Conservation (phyloP, 2,888 invertebrate genomes). For the Pycnomerus fuliginosus region DNA sequence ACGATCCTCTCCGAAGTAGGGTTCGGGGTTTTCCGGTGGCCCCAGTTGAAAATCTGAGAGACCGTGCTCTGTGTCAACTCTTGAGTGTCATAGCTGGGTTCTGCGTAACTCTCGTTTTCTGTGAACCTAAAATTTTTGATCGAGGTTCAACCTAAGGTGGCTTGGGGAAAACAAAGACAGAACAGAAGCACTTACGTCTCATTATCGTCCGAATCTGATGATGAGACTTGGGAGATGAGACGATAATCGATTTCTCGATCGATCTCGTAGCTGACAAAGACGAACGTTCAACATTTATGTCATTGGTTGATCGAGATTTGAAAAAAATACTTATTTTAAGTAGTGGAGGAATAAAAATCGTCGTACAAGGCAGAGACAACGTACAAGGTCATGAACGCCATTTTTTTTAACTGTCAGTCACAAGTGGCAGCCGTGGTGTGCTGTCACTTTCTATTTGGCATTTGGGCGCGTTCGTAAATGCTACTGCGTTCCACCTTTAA, state of each 20-base stretch:
- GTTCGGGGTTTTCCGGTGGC: constrained; percentile 49
- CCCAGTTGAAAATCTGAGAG: constrained; percentile 55
- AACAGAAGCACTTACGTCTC: constrained; percentile 36
- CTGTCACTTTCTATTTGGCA: no score
- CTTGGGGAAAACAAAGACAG: constrained; percentile 8
- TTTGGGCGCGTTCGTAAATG: no score
- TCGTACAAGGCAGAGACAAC: background rate
- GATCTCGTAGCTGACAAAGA: constrained; percentile 30
- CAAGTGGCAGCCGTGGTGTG: no score
- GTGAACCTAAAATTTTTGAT: constrained; percentile 28
- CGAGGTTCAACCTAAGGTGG: background rate
- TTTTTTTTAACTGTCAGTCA: no score
- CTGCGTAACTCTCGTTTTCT: constrained; percentile 23
- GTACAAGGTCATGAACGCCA: no score
- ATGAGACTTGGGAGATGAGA: constrained; percentile 25
- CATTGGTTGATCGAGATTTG: no score
- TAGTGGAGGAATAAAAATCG: no score
- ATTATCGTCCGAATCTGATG: constrained; percentile 39
- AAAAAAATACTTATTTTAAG: no score
- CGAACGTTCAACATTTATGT: no score
- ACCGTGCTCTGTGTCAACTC: no score
- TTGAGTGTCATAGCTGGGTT: no score
- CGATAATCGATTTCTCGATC: constrained; percentile 28
- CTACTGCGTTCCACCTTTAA: no score
- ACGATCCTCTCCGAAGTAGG: constrained; percentile 54